Percentiles rank a stretch among this genome's conserved stretches.
These are phyloP conservation scores for Tholera decimalis DNA, from an alignment of 2,888 invertebrate species.

Conservation along the genomic window DNA sequence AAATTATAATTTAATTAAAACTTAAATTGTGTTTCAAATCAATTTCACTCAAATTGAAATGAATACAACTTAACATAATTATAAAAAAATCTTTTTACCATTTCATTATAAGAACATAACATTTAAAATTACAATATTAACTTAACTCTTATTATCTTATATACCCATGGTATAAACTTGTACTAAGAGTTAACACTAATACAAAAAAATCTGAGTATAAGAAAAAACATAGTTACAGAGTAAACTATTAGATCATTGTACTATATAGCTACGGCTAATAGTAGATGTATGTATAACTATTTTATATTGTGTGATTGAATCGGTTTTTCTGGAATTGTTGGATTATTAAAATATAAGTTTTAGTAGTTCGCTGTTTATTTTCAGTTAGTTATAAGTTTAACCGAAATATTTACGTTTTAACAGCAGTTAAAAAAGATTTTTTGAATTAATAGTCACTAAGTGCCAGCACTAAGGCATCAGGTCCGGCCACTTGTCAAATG, in stretches of 20 bases:
- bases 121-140: conserved; percentile 22
- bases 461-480: too few relatives aligned
- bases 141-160: conserved; percentile 23
- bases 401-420: too few relatives aligned
- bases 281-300: neutral
- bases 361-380: too few relatives aligned
- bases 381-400: too few relatives aligned
- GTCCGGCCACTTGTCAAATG: too few relatives aligned
- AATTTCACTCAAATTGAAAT: conserved; percentile 47
- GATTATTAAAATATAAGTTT: too few relatives aligned
- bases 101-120: conserved; percentile 7
- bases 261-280: neutral
- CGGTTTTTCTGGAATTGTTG: neutral
- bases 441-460: too few relatives aligned
- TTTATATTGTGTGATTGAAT: neutral
- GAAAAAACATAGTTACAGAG: conserved; percentile 1
- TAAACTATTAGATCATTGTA: neutral
- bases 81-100: conserved; percentile 26
- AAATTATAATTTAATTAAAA: conserved; percentile 26
- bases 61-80: conserved; percentile 35
- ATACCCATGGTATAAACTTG: conserved; percentile 7
- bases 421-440: too few relatives aligned
- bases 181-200: neutral
- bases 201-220: neutral
- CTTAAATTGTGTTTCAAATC: conserved; percentile 30